These are phyloP conservation scores for Anarsia innoxiella DNA, from an alignment of 2,888 invertebrate species.

Conservation along the genomic window DNA sequence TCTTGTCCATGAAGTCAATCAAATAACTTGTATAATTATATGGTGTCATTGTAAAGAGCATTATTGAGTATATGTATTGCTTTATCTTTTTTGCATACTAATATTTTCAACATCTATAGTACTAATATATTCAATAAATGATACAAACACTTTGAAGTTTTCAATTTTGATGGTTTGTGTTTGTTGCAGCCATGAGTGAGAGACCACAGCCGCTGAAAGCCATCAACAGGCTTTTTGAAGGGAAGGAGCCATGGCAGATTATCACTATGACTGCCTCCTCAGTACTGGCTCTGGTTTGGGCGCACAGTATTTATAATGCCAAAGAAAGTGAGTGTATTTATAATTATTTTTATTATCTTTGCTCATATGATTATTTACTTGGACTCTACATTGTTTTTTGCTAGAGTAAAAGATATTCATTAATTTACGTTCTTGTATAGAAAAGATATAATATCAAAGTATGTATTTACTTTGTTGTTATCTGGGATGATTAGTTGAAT, in stretches of 20 bases:
- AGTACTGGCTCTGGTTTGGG: conserved; percentile 82
- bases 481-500: no score
- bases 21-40: neutral
- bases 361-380: no score
- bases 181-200: conserved; percentile 45
- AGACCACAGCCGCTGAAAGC: conserved; percentile 59
- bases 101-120: neutral
- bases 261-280: conserved; percentile 84
- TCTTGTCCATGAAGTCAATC: no score
- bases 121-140: no score
- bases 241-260: conserved; percentile 89
- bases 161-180: no score
- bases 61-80: neutral
- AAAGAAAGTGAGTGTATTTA: conserved; percentile 85
- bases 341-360: no score
- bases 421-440: no score
- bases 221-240: conserved; percentile 77
- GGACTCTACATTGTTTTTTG: no score
- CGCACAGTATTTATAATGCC: conserved; percentile 82
- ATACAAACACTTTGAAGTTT: no score
- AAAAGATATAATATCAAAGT: no score
- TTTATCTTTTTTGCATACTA: neutral
- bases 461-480: no score
- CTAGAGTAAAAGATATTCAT: no score
- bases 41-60: neutral